Evolutionary conservation across 2,113 vertebrate species (phyloP).

Genomic region (Actenoides lindsayi): DNA sequence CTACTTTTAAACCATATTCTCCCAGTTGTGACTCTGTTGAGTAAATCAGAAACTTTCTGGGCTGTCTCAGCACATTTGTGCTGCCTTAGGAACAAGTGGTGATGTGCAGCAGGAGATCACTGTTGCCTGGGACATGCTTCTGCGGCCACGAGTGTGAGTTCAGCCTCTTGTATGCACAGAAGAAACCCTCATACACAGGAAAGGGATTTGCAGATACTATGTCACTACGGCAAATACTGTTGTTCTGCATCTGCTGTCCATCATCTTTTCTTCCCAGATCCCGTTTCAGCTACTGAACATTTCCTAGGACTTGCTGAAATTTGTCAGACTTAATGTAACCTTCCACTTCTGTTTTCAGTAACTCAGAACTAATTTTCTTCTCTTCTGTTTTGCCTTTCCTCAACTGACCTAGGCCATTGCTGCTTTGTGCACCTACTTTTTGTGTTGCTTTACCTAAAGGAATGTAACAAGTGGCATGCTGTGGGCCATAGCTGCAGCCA

Average conservation of each 20-base stretch:
- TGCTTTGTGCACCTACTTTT: background rate
- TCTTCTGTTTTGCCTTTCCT: background rate
- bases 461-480: accelerated
- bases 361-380: background rate
- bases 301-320: background rate
- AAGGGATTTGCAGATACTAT: background rate
- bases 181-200: accelerated
- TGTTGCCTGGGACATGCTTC: background rate
- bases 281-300: background rate
- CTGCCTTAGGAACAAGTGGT: no score
- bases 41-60: background rate
- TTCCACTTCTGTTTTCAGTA: background rate
- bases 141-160: accelerated
- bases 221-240: background rate
- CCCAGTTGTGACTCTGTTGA: background rate
- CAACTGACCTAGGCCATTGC: background rate
- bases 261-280: background rate
- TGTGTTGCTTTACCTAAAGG: background rate
- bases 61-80: background rate
- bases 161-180: background rate
- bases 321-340: background rate
- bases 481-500: background rate
- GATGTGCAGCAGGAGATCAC: background rate
- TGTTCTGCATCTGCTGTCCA: background rate
- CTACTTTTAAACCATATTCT: background rate